Conservation (phyloP, 1,140 invertebrate species). For the Atta texana region DNA sequence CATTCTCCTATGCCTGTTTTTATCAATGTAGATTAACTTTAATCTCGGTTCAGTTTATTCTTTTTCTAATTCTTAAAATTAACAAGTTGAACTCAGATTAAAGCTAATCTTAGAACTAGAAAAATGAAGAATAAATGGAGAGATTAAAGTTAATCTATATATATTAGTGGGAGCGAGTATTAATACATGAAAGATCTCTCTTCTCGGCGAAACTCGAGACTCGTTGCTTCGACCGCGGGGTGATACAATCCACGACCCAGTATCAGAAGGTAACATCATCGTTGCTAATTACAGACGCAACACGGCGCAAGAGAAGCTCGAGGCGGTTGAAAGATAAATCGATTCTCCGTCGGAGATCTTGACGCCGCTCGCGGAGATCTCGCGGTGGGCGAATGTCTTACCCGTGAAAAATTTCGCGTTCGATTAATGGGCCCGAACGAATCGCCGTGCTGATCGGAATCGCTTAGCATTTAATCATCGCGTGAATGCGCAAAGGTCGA, state of each 20-base stretch:
- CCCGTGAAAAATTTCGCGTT: constrained; percentile 27
- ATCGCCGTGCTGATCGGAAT: constrained; percentile 72
- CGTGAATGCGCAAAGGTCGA: constrained; percentile 49
- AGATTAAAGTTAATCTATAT: no score
- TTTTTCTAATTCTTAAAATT: no score
- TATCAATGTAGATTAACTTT: no score
- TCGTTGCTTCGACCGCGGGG: not conserved
- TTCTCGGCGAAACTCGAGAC: not conserved
- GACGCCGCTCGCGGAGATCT: not conserved
- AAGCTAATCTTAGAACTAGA: no score
- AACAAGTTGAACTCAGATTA: no score
- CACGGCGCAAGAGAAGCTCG: constrained; percentile 15
- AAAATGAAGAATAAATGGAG: no score
- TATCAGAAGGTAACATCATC: constrained; percentile 57
- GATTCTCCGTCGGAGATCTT: constrained; percentile 4
- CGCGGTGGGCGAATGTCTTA: not conserved
- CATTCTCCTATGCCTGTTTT: no score
- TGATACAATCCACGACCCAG: not conserved
- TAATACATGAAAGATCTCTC: not conserved
- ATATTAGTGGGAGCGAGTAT: no score
- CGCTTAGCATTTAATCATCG: constrained; percentile 78
- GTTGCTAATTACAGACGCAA: constrained; percentile 56
- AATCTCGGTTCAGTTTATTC: no score
- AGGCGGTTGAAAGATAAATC: constrained; percentile 50
- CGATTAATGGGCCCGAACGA: constrained; percentile 36